These are phyloP conservation scores for Saxidomus purpurata DNA, from an alignment of 1,140 invertebrate species.

Conservation along the genomic window DNA sequence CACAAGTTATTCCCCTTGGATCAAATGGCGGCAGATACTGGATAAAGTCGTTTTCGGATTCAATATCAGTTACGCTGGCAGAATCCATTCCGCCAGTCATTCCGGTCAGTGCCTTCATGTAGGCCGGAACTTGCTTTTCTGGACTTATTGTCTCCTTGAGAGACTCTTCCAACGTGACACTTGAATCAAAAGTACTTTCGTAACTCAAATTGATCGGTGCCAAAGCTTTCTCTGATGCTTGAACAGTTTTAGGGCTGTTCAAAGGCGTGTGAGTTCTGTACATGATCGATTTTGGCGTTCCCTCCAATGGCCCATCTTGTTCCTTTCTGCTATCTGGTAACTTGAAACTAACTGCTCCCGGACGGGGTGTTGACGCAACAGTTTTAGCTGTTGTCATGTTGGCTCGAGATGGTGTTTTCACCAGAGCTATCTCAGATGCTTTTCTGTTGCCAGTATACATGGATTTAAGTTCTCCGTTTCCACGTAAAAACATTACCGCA, in stretches of 20 bases:
- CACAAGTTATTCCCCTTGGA: constrained; percentile 71
- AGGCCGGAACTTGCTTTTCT: constrained; percentile 14
- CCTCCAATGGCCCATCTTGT: constrained; percentile 47
- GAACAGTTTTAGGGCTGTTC: constrained; percentile 34
- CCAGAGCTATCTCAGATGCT: constrained; percentile 16
- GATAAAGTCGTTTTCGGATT: constrained; percentile 21
- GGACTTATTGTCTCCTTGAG: background rate
- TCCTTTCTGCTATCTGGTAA: constrained; percentile 55
- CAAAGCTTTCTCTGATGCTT: constrained; percentile 26
- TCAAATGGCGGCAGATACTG: constrained; percentile 53
- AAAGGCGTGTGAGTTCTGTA: background rate
- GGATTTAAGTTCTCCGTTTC: constrained; percentile 66
- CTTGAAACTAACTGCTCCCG: constrained; percentile 50
- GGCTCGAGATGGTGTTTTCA: background rate
- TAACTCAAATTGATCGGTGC: constrained; percentile 48
- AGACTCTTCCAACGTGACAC: constrained; percentile 14
- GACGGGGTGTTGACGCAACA: background rate
- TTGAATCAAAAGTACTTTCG: constrained; percentile 45
- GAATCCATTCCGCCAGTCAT: constrained; percentile 36
- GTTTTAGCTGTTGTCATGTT: constrained; percentile 34
- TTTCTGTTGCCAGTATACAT: constrained; percentile 54
- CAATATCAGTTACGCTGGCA: constrained; percentile 55
- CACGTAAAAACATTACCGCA: constrained; percentile 68
- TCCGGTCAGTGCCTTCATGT: constrained; percentile 36
- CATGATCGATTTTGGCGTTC: constrained; percentile 47